phyloP scores from a whole-genome alignment of 2,888 invertebrate species.

The Octonoba sinensis region DNA sequence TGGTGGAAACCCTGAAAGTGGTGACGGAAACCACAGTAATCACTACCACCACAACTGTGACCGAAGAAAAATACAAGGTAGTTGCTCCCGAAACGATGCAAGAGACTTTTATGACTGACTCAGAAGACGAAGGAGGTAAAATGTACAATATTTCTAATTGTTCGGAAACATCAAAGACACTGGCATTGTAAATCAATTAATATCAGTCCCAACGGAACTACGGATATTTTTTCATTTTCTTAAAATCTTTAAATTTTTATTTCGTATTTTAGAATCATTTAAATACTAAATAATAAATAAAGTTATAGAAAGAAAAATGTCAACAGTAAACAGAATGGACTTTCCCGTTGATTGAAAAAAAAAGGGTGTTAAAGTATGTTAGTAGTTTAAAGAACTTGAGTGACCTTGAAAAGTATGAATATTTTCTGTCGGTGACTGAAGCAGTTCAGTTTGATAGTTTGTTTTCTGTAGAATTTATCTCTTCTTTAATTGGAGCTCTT shows the following conservation, averaged over 20 bases:
- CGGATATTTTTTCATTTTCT: too few species aligned
- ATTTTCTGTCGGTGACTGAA: too few species aligned
- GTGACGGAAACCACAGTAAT: conserved; percentile 88
- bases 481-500: too few species aligned
- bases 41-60: conserved; percentile 78
- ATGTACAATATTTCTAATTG: conserved; percentile 51
- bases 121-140: conserved; percentile 98
- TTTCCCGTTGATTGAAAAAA: too few species aligned
- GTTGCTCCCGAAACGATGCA: conserved; percentile 99
- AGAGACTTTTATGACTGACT: conserved; percentile 98
- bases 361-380: too few species aligned
- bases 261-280: background rate
- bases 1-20: conserved; percentile 95
- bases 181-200: background rate
- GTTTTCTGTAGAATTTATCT: too few species aligned
- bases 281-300: background rate
- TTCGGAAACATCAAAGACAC: background rate
- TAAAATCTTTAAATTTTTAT: background rate
- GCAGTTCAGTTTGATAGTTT: too few species aligned
- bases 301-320: background rate
- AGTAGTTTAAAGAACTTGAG: too few species aligned
- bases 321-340: background rate
- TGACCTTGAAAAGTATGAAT: too few species aligned
- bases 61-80: conserved; percentile 96
- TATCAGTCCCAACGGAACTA: background rate